phyloP scores from a whole-genome alignment of 2,113 vertebrate species.

The Pterocles burchelli region DNA sequence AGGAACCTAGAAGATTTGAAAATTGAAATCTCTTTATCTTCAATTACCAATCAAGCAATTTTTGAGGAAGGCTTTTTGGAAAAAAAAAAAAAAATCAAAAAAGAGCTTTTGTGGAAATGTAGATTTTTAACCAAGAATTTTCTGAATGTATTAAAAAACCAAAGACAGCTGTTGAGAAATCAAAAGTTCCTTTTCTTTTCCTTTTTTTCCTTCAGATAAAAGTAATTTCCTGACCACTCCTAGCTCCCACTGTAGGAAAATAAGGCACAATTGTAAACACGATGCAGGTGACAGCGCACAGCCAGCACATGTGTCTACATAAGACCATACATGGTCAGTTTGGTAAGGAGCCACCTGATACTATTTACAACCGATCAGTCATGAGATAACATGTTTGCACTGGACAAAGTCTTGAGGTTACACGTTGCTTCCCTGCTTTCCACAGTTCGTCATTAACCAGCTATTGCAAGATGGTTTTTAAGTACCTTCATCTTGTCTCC shows the following conservation, averaged over 20 bases:
- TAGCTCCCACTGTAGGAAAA: background rate
- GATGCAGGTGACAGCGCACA: background rate
- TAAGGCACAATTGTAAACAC: background rate
- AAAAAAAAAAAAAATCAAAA: background rate
- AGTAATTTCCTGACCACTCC: background rate
- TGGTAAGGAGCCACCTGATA: background rate
- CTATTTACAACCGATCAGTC: conserved; percentile 26
- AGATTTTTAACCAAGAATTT: background rate
- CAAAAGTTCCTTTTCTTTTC: background rate
- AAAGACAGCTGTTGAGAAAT: background rate
- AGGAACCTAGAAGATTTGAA: background rate
- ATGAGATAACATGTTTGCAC: conserved; percentile 3
- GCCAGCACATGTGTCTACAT: background rate
- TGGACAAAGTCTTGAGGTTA: conserved; percentile 58
- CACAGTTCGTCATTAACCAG: conserved; percentile 63
- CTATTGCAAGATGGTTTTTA: conserved; percentile 59
- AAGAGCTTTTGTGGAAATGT: background rate
- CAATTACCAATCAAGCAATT: background rate
- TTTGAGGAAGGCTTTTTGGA: background rate
- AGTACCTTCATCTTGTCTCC: conserved; percentile 50
- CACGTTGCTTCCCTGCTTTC: background rate
- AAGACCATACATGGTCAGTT: background rate
- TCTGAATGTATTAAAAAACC: background rate
- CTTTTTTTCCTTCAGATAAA: background rate
- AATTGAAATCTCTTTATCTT: background rate